Conservation (phyloP, 2,797 vertebrate genomes). For the Micrastur ruficollis region DNA sequence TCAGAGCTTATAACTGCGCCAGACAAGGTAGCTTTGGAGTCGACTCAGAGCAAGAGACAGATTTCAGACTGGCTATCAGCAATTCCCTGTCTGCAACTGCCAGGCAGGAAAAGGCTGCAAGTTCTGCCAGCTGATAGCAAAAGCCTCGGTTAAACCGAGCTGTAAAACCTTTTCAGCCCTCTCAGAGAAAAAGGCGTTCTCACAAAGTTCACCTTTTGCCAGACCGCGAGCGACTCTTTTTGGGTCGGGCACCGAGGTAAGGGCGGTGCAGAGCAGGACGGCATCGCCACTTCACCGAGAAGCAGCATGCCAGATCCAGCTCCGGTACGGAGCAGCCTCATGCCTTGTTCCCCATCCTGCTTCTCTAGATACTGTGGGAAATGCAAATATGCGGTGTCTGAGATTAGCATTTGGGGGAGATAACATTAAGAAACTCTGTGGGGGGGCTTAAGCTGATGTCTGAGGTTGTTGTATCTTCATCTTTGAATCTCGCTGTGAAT, state of each 20-base stretch:
- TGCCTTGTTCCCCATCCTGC: not conserved
- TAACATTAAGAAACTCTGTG: not conserved
- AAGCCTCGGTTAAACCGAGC: not conserved
- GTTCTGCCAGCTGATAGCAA: conserved; percentile 59
- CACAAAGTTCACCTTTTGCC: not conserved
- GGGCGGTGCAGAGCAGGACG: not conserved
- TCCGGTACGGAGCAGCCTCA: not conserved
- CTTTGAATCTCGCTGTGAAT: not conserved
- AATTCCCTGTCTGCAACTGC: conserved; percentile 55
- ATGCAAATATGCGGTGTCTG: not conserved
- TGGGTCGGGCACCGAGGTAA: not conserved
- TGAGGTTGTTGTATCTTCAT: not conserved
- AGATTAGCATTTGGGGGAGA: not conserved
- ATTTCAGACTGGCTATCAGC: conserved; percentile 56
- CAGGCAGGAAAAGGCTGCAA: conserved; percentile 65
- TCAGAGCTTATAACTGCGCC: not conserved
- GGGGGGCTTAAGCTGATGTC: not conserved
- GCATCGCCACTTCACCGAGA: fast-evolving
- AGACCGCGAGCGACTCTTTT: fast-evolving
- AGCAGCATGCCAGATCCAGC: fast-evolving
- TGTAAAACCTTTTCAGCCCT: not conserved
- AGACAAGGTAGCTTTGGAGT: conserved; percentile 41
- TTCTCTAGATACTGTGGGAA: not conserved
- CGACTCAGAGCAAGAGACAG: not conserved
- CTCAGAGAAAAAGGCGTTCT: not conserved